Conservation (phyloP, 2,797 vertebrate genomes). For the Pempheris klunzingeri region DNA sequence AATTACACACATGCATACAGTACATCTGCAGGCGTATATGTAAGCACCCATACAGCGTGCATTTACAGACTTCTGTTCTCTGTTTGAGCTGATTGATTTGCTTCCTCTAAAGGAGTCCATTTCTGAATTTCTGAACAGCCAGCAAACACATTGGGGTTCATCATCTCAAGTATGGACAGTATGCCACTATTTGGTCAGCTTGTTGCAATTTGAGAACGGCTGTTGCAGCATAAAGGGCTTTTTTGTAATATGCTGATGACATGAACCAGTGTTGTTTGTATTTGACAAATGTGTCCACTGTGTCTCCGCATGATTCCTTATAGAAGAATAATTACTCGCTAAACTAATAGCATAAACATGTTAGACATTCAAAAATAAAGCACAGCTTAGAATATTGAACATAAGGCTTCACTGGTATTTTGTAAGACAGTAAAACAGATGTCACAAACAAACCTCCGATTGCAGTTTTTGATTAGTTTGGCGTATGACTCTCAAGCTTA, state of each 20-base stretch:
- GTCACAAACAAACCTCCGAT: conserved; percentile 49
- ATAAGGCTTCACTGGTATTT: conserved; percentile 29
- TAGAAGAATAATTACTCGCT: conserved; percentile 48
- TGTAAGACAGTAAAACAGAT: conserved; percentile 37
- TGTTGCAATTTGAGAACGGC: conserved; percentile 41
- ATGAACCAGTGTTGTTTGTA: conserved; percentile 46
- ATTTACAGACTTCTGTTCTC: conserved; percentile 45
- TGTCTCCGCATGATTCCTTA: conserved; percentile 40
- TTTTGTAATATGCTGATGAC: conserved; percentile 55
- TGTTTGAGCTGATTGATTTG: conserved; percentile 66
- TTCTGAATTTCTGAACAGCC: conserved; percentile 33
- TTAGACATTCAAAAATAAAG: conserved; percentile 34
- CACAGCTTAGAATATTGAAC: conserved; percentile 46
- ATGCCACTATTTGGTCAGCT: conserved; percentile 53
- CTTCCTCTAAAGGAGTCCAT: conserved; percentile 60
- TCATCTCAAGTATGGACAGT: conserved; percentile 63
- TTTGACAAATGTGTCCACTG: conserved; percentile 56
- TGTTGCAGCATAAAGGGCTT: conserved; percentile 46
- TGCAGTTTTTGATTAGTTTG: conserved; percentile 67
- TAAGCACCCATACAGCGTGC: conserved; percentile 8
- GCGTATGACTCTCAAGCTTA: conserved; percentile 44
- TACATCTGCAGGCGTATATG: conserved; percentile 43
- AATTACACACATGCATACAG: conserved; percentile 44
- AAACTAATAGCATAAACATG: conserved; percentile 55
- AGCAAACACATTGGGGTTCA: conserved; percentile 65